Evolutionary conservation across 2,797 vertebrate species (phyloP).

Genomic region (Sebastiscus albofasciatus): DNA sequence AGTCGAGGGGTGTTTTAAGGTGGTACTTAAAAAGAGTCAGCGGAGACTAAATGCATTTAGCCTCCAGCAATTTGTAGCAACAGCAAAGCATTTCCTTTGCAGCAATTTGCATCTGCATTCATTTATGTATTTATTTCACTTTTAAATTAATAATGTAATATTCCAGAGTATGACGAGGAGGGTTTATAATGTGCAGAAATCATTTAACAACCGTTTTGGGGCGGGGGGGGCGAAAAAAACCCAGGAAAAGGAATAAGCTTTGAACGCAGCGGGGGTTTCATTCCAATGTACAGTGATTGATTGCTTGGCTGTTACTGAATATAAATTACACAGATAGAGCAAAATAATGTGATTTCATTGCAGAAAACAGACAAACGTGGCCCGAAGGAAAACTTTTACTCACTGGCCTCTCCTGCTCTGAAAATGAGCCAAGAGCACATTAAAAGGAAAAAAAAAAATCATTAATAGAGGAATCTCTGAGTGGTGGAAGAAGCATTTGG

Average conservation of each 20-base stretch:
- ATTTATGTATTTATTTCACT: constrained; percentile 12
- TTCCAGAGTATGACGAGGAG: not conserved
- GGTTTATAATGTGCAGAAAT: constrained; percentile 6
- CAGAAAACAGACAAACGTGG: not conserved
- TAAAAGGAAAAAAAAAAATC: not conserved
- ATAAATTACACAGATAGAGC: constrained; percentile 7
- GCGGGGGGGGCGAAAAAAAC: rapidly evolving
- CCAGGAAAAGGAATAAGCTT: not conserved
- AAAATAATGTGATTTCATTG: not conserved
- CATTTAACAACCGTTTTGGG: not conserved
- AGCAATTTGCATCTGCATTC: constrained; percentile 1
- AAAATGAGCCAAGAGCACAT: not conserved
- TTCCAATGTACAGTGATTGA: constrained; percentile 27
- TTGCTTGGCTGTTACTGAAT: constrained; percentile 20
- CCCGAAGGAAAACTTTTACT: not conserved
- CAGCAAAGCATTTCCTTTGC: constrained; percentile 2
- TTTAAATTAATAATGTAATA: constrained; percentile 10
- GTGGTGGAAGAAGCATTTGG: no score
- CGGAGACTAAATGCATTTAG: constrained; percentile 11
- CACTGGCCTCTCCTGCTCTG: not conserved
- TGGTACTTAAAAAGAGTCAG: not conserved
- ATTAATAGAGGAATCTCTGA: not conserved
- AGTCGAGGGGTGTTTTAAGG: not conserved
- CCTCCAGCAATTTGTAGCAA: constrained; percentile 16
- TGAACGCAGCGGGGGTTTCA: constrained; percentile 15